phyloP scores from a whole-genome alignment of 2,113 vertebrate genomes.

The Psammodynastes pulverulentus region DNA sequence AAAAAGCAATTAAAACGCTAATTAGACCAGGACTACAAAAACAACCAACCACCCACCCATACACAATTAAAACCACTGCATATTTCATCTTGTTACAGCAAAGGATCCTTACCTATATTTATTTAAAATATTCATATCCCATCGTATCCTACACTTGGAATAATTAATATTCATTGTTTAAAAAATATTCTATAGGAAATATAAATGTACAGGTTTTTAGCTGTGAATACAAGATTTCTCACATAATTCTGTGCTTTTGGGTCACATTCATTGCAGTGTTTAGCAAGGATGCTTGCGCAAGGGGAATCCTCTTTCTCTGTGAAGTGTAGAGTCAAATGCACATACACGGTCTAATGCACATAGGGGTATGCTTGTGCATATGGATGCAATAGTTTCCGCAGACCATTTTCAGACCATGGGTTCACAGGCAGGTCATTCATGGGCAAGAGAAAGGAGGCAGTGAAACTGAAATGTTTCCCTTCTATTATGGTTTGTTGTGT shows the following conservation, averaged over 20 bases:
- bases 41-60: not conserved
- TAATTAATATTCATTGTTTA: not conserved
- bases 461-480: not conserved
- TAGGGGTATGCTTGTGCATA: not conserved
- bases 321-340: not conserved
- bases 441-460: not conserved
- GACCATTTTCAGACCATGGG: not conserved
- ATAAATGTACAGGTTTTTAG: not conserved
- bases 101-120: not conserved
- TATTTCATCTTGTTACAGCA: slow-evolving; percentile 1
- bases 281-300: not conserved
- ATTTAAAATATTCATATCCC: slow-evolving; percentile 3
- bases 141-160: not conserved
- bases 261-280: not conserved
- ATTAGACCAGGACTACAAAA: not conserved
- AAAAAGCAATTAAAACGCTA: slow-evolving; percentile 46
- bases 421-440: not conserved
- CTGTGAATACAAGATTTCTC: not conserved
- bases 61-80: not conserved
- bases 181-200: not conserved
- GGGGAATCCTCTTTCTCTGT: not conserved
- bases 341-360: not conserved
- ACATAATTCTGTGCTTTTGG: not conserved
- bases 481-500: not conserved
- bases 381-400: not conserved